Base-by-base conservation (phyloP, 2,113 vertebrate genomes). In the Lontra canadensis region DNA sequence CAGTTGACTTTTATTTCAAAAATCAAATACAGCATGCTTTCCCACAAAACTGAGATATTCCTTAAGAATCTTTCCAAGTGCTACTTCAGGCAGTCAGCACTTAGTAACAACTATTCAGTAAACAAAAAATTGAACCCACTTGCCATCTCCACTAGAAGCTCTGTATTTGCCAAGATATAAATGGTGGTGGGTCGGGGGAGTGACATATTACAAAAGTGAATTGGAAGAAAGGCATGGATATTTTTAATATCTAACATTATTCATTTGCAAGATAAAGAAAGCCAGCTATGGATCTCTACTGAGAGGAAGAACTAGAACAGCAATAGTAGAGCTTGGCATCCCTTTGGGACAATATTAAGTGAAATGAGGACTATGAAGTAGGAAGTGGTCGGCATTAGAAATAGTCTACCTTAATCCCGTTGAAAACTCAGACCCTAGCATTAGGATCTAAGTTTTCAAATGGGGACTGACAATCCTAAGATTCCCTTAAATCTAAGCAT, bases 231-330 rank as follows among this genome's bases (percentile, higher is more conserved):
- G 44, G 36, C n/a, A 79, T 18, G 29, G 25, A 15, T 42, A n/a
- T 23, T 61, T 88, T 76, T 88, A 80, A 81, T 76, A 71, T n/a
- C 36, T 83, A 71, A 49, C 10, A 61, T 1, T 31, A 9, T 39
- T 96, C 93, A 89, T 65, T 90, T 92, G 25, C 14, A 90, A 14
- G 52, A 87, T 49, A 57, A 94, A 63, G 36, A 96, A 95, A 84
- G 44, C 81, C 11, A 61, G 52, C 52, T 71, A 80, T 3, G 52
- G 42, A 83, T 85, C 71, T 63, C 92, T n/a, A 4, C 15, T 63
- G 55, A 90, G 47, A 88, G 76, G 81, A 71, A 90, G 92, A 90
- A 74, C 95, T 94, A 80, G 67, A 92, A 80, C 44, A 79, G 69
- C 39, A 42, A 57, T 67, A 80, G 26, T 31, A 90, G 73, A 96